A percentile compares a stretch with the other conserved stretches of the same genome.
phyloP scores from a whole-genome alignment of 1,140 invertebrate species.

The Periplaneta americana region DNA sequence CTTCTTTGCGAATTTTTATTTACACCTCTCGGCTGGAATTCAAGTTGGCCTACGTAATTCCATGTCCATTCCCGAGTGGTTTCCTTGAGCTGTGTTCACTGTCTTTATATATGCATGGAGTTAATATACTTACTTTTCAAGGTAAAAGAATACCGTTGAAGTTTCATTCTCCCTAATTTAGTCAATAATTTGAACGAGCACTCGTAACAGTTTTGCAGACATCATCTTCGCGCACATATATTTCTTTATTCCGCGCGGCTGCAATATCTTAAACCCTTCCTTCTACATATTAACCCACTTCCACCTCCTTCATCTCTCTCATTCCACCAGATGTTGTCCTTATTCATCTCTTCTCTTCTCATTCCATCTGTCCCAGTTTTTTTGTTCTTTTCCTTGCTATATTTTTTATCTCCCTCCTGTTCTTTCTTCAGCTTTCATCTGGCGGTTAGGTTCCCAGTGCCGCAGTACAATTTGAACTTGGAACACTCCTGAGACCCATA shows the following conservation, averaged over 20 bases:
- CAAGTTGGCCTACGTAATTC: too few species aligned
- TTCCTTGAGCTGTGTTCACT: too few species aligned
- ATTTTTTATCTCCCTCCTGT: constrained; percentile 4
- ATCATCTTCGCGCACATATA: not conserved
- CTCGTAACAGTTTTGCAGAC: not conserved
- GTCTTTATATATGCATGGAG: too few species aligned
- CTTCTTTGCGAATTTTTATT: too few species aligned
- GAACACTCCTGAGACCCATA: constrained; percentile 14
- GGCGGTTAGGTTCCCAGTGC: constrained; percentile 3
- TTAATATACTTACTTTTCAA: too few species aligned
- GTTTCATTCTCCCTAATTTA: not conserved
- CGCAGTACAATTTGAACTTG: constrained; percentile 18
- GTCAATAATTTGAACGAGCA: not conserved
- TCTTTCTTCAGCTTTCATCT: constrained; percentile 9
- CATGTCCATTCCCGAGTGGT: too few species aligned
- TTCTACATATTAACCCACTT: not conserved
- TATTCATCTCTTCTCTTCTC: not conserved
- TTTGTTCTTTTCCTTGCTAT: constrained; percentile 1
- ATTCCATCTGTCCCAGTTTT: not conserved
- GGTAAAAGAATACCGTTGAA: not conserved
- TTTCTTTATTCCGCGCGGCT: not conserved
- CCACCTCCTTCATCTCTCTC: not conserved
- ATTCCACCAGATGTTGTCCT: not conserved
- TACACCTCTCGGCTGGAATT: too few species aligned
- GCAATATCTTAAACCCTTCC: not conserved